Evolutionary conservation across 1,140 invertebrate genomes (phyloP), one percentile per base, ranked within the genome.

Genomic region (Sinella curviseta): DNA sequence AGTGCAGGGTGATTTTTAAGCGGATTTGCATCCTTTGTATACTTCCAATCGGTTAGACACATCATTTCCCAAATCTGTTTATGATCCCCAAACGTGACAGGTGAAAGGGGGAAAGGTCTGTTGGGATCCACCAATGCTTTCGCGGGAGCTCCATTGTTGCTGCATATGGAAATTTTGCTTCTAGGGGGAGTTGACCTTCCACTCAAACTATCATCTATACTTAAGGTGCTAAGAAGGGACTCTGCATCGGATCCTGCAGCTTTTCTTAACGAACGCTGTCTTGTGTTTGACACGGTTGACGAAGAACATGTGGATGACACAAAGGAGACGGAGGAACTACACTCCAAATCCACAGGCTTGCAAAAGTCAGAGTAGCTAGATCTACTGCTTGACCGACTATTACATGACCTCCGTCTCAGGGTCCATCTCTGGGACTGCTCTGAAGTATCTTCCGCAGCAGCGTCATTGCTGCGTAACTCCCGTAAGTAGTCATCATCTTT

Each of bases 11-110:
- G 96, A 83, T 92, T 91, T 67, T 92, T 88, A 83, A 98, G 93
- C 87, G 96, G 90, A 81, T 92, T 88, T 34, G 91, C 88, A 86
- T 94, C 91, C 83, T 95, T 91, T 70, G 90, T 88, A 82, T 91
- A 92, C 35, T 90, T 90, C 76, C 91, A 89, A 87, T 99, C 97
- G 86, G 94, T 94, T 73, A 92, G 88, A 81, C 94, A 93, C 93
- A 99, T 94, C 16, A 92, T 88, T 8, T 91, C 89, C 97, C 97
- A 99, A 0, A 99, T 92, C 86, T 95, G 91, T 3, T 89, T 86
- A 0, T 92, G 90, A 87, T 98, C 93, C 0, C 94, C 95, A 94
- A 95, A 98, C 33, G 91, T 91, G 33, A 98, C 88, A 1, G 90
- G 88, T 0, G 96, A 96, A 24, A 97, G 87, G 0, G 96, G 95